These are phyloP conservation scores for Zaprionus vittiger DNA, from an alignment of 1,140 invertebrate genomes.

Conservation along the genomic window DNA sequence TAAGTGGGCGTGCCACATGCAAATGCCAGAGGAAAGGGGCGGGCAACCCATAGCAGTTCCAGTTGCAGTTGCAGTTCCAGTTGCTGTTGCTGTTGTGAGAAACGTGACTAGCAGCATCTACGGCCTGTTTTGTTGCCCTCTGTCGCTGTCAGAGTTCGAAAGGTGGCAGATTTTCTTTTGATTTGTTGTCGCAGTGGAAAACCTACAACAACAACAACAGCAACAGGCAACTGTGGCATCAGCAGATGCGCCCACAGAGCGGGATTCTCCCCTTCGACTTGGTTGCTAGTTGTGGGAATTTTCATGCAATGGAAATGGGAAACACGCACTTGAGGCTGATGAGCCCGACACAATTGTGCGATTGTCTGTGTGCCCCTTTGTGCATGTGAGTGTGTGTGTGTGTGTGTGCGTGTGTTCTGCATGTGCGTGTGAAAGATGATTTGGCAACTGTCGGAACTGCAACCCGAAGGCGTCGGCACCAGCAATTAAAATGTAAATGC, in stretches of 20 bases:
- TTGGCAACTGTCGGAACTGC: slow-evolving; percentile 45
- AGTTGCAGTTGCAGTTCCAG: background rate
- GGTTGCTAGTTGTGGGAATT: slow-evolving; percentile 49
- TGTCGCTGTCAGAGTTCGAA: slow-evolving; percentile 31
- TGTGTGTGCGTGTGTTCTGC: slow-evolving; percentile 14
- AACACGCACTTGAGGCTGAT: slow-evolving; percentile 60
- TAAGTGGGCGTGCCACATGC: background rate
- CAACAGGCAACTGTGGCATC: slow-evolving; percentile 11
- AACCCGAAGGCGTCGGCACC: slow-evolving; percentile 16
- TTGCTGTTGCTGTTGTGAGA: background rate
- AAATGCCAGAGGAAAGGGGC: background rate
- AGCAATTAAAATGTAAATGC: slow-evolving; percentile 37
- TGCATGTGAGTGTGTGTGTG: slow-evolving; percentile 1
- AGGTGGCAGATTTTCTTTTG: slow-evolving; percentile 31
- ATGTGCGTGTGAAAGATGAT: slow-evolving; percentile 59
- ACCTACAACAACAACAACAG: background rate
- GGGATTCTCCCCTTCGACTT: slow-evolving; percentile 30
- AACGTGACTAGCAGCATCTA: slow-evolving; percentile 25
- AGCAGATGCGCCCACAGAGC: slow-evolving; percentile 11
- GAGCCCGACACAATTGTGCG: slow-evolving; percentile 20
- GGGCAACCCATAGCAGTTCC: background rate
- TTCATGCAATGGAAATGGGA: slow-evolving; percentile 34
- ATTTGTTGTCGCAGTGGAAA: slow-evolving; percentile 35
- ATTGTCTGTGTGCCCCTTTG: slow-evolving; percentile 1
- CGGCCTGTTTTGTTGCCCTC: background rate